Percentiles rank a stretch among this genome's conserved stretches.
Conservation (phyloP, 2,113 vertebrate species). For the Axis porcinus region DNA sequence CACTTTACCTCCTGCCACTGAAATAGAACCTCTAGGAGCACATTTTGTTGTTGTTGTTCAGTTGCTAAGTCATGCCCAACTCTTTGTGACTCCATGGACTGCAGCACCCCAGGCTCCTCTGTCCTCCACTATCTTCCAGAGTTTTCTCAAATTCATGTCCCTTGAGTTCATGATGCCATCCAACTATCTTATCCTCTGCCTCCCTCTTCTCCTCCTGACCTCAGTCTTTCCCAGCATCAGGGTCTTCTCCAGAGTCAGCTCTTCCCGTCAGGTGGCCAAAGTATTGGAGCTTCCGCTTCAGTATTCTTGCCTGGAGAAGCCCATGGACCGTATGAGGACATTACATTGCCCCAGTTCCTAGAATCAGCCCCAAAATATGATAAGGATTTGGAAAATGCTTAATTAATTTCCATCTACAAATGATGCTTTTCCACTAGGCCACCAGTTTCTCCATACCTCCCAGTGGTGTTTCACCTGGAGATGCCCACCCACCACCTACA, state of each 20-base stretch:
- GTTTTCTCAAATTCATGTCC: not conserved
- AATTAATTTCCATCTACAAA: not conserved
- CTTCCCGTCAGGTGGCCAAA: not conserved
- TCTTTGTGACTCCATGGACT: not conserved
- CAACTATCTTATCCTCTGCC: not conserved
- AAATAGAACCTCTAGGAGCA: not conserved
- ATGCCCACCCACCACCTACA: rapidly evolving
- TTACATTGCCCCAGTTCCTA: not conserved
- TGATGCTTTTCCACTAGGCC: not conserved
- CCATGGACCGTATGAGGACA: not conserved
- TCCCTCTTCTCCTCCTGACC: not conserved
- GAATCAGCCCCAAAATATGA: not conserved
- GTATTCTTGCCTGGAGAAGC: not conserved
- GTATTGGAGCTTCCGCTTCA: not conserved
- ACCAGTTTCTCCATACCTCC: not conserved
- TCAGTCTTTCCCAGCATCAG: not conserved
- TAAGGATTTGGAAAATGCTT: not conserved
- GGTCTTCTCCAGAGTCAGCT: not conserved
- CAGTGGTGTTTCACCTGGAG: not conserved
- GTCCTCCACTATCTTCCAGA: not conserved
- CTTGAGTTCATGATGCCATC: not conserved
- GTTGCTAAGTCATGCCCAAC: not conserved
- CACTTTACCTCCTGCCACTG: not conserved
- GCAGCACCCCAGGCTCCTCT: not conserved
- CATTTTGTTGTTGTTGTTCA: not conserved